phyloP scores from a whole-genome alignment of 2,888 invertebrate genomes.

The Nemotelus pantherinus region DNA sequence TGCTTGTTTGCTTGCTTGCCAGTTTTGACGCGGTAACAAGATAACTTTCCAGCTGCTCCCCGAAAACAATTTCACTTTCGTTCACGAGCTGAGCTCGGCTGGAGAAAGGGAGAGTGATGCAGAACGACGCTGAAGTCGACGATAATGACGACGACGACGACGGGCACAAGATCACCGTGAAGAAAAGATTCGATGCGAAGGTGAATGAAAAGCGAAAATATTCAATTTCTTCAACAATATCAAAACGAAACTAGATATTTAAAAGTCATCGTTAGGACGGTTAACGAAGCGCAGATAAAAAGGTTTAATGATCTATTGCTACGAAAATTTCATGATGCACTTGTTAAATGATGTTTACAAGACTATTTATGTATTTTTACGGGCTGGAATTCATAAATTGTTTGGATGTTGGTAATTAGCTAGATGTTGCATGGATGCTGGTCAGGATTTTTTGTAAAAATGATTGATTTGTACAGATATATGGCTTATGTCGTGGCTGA shows the following conservation, averaged over 20 bases:
- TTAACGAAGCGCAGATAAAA: background rate
- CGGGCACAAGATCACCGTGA: background rate
- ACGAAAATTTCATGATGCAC: background rate
- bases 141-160: background rate
- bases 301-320: background rate
- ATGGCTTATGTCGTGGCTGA: no score
- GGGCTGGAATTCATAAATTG: background rate
- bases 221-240: background rate
- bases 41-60: slow-evolving; percentile 11
- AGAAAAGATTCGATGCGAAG: background rate
- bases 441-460: no score
- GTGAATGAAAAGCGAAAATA: background rate
- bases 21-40: background rate
- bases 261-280: background rate
- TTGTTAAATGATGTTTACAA: background rate
- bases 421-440: background rate
- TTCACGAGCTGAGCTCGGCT: background rate
- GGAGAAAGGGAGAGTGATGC: slow-evolving; percentile 20
- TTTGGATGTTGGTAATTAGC: background rate
- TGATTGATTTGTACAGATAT: no score
- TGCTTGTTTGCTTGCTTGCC: no score
- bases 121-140: background rate
- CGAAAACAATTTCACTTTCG: slow-evolving; percentile 34
- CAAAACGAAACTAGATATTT: slow-evolving; percentile 1
- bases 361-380: background rate